Evolutionary conservation across 2,113 vertebrate genomes (phyloP).

Genomic region (Strix aluco): DNA sequence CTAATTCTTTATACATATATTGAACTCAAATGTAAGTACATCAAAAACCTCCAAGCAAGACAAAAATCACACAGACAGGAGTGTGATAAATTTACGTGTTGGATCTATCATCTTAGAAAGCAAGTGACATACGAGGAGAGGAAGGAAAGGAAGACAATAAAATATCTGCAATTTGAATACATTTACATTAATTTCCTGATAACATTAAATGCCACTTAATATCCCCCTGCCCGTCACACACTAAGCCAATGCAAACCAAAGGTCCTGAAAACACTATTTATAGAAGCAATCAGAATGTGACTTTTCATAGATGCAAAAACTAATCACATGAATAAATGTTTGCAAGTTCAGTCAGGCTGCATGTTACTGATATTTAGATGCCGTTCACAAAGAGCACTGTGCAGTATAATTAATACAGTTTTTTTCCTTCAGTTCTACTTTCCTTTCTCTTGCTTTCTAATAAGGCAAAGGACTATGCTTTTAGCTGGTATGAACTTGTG

Average conservation of each 20-base stretch:
- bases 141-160: neutral
- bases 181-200: slow-evolving; percentile 7
- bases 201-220: neutral
- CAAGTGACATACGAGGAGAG: neutral
- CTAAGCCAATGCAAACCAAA: neutral
- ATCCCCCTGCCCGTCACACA: neutral
- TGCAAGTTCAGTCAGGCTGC: neutral
- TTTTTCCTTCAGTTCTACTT: neutral
- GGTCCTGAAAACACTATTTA: neutral
- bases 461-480: neutral
- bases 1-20: neutral
- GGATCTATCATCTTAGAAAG: neutral
- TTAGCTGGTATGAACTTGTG: neutral
- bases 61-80: neutral
- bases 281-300: neutral
- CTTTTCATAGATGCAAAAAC: neutral
- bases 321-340: neutral
- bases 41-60: neutral
- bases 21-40: neutral
- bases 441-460: neutral
- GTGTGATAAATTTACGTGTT: neutral
- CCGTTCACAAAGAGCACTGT: neutral
- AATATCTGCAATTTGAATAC: slow-evolving; percentile 11
- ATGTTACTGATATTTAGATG: neutral
- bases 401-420: neutral